Evolutionary conservation across 2,888 invertebrate genomes (phyloP), one percentile per base, ranked within the genome.

Genomic region (Lasioglossum malachurum): DNA sequence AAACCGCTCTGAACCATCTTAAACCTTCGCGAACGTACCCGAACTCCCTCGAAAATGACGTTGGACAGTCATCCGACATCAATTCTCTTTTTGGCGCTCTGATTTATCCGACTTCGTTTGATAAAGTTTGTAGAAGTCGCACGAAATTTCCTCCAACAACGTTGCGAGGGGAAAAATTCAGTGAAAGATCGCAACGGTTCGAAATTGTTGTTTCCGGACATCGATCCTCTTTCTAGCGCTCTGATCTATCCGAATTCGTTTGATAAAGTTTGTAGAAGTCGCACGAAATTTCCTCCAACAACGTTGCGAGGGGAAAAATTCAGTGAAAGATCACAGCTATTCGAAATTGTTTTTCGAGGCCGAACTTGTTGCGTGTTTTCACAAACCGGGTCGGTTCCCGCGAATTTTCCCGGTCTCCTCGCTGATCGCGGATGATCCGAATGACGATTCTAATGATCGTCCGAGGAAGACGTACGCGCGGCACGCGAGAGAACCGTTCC

Each of bases 351-450:
- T 27, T 14, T 31, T 31, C 27, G 16, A 14, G 44, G 67, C 77
- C 83, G 88, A 87, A 91, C 91, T 90, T 90, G 90, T 91, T 90
- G 89, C 90, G 88, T 83, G 84, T 78, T 84, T 73, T 84, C 87
- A 81, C 84, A 81, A 89, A 84, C 79, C 80, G 85, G 87, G 76
- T 41, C 4, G 53, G 53, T 86, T 75, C 64, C 83, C 38, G 64
- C 3, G 31, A 16, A 12, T 77, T 69, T 38, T 38, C 41, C 14
- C 38, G 38, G 49, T 16, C 64, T 19, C 23, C 14, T 4, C 5
- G 19, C 35, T 2, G 7, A 0, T 19, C 35, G 67, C 8, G 44
- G 38, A 35, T 14, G n/a, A 14, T 53, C 38, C 38, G 23, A 73
- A 71, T 46, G 71, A 77, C 41, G 69, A 23, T 53, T 53, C 10